Conservation (phyloP, 2,113 vertebrate genomes). For the Orycteropus afer region DNA sequence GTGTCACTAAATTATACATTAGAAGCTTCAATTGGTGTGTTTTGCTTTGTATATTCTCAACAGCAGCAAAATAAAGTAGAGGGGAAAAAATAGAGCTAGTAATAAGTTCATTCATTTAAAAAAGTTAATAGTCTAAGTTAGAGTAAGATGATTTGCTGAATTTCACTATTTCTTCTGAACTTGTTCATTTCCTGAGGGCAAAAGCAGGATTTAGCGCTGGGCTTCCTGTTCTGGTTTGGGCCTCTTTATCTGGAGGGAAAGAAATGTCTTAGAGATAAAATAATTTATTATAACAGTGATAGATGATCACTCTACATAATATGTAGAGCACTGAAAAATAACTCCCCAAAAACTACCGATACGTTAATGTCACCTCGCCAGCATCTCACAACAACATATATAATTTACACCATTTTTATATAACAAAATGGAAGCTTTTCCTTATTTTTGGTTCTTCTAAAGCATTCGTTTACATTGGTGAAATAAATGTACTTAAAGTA, state of each 20-base stretch:
- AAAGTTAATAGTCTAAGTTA: not conserved
- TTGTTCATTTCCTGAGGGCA: not conserved
- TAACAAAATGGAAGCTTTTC: not conserved
- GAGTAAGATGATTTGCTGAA: not conserved
- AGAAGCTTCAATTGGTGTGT: too few species aligned
- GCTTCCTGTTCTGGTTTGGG: not conserved
- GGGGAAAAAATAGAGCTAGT: too few species aligned
- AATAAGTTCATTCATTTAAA: not conserved
- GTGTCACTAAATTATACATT: too few species aligned
- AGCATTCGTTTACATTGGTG: not conserved
- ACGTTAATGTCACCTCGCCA: not conserved
- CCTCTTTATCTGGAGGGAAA: not conserved
- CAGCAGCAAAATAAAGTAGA: too few species aligned
- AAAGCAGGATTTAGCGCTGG: not conserved
- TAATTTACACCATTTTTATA: not conserved
- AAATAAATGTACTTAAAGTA: not conserved
- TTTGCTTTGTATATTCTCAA: too few species aligned
- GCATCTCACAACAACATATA: not conserved
- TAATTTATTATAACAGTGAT: not conserved
- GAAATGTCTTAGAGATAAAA: not conserved
- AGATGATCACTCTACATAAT: not conserved
- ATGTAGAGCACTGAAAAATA: not conserved
- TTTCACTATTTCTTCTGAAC: not conserved
- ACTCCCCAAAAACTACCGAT: not conserved
- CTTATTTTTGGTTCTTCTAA: not conserved